Evolutionary conservation across 2,113 vertebrate genomes (phyloP).

Genomic region (Sisor rabdophorus): DNA sequence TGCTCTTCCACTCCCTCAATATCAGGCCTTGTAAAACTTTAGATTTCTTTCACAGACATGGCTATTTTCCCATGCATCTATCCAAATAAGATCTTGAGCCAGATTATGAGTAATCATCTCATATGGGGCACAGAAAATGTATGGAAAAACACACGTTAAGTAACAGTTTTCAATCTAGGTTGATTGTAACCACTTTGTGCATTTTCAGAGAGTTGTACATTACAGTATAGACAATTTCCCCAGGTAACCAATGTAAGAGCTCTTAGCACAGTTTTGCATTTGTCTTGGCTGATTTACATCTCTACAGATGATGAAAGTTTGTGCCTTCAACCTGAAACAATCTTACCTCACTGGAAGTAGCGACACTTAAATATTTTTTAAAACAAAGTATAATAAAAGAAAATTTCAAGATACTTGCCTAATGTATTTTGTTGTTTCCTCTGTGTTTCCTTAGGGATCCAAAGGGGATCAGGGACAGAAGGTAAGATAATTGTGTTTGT

Average conservation of each 20-base stretch:
- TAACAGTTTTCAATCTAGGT: slow-evolving; percentile 17
- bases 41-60: slow-evolving; percentile 34
- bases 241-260: slow-evolving; percentile 13
- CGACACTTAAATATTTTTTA: background rate
- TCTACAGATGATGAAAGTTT: background rate
- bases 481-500: slow-evolving; percentile 55
- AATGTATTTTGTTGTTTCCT: slow-evolving; percentile 23
- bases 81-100: slow-evolving; percentile 28
- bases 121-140: slow-evolving; percentile 21
- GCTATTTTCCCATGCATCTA: slow-evolving; percentile 45
- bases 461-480: slow-evolving; percentile 60
- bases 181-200: slow-evolving; percentile 3
- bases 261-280: background rate
- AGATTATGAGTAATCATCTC: slow-evolving; percentile 35
- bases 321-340: background rate
- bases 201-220: background rate
- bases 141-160: slow-evolving; percentile 16
- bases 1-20: slow-evolving; percentile 33
- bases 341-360: background rate
- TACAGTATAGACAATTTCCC: slow-evolving; percentile 15
- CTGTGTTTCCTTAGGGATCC: slow-evolving; percentile 52
- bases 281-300: background rate
- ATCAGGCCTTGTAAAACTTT: slow-evolving; percentile 49
- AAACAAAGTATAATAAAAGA: background rate
- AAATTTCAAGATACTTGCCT: background rate